Conservation (phyloP, 2,888 invertebrate species). For the Holacanthella duospinosa region DNA sequence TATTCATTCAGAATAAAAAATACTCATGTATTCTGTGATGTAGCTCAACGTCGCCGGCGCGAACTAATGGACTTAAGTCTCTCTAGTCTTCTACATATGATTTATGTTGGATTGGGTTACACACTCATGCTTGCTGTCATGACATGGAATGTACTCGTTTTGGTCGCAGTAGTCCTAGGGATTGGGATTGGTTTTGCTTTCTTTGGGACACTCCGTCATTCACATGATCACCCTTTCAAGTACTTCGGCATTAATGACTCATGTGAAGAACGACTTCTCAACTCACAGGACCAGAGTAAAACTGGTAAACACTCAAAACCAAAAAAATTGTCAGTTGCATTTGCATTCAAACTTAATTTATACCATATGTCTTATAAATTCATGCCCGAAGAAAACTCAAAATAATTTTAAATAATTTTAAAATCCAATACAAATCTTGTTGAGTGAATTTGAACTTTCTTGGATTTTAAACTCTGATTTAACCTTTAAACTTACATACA, state of each 20-base stretch:
- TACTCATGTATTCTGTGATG: too few species aligned
- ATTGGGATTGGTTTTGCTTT: slow-evolving; percentile 28
- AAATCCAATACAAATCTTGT: too few species aligned
- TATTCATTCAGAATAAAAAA: too few species aligned
- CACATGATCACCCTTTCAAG: background rate
- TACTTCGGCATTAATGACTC: background rate
- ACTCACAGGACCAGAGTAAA: background rate
- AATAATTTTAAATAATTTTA: too few species aligned
- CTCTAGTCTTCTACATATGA: slow-evolving; percentile 25
- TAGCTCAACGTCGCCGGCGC: too few species aligned
- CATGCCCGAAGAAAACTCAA: too few species aligned
- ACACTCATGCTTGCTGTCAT: slow-evolving; percentile 35
- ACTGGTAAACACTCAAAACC: background rate
- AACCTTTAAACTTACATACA: too few species aligned
- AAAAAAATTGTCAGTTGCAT: background rate
- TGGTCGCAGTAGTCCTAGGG: slow-evolving; percentile 22
- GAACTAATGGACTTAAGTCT: slow-evolving; percentile 5
- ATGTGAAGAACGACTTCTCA: background rate
- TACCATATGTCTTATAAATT: too few species aligned
- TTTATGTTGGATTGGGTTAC: slow-evolving; percentile 27
- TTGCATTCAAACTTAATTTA: background rate
- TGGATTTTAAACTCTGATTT: too few species aligned
- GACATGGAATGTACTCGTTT: slow-evolving; percentile 32
- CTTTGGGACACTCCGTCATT: slow-evolving; percentile 16
- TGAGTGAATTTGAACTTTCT: too few species aligned